These are phyloP conservation scores for Brenthis hecate DNA, from an alignment of 2,888 invertebrate genomes.

Conservation along the genomic window DNA sequence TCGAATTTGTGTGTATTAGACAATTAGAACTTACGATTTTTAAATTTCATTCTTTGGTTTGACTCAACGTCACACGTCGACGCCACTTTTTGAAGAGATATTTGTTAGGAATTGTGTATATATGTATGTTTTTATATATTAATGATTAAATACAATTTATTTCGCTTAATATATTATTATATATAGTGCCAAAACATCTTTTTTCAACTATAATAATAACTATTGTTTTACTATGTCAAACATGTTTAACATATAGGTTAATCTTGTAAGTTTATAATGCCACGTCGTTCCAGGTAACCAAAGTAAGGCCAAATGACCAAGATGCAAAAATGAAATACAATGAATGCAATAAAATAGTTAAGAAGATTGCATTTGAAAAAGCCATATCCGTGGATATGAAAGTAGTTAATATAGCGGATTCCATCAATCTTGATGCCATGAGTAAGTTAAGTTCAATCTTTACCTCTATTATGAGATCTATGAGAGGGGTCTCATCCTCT, in stretches of 20 bases:
- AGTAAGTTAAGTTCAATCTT: slow-evolving; percentile 80
- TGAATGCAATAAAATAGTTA: slow-evolving; percentile 98
- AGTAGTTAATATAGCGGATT: slow-evolving; percentile 93
- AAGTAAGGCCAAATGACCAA: slow-evolving; percentile 95
- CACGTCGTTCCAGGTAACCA: slow-evolving; percentile 86
- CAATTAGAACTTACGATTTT: too few species aligned
- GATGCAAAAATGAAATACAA: slow-evolving; percentile 95
- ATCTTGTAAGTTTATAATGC: slow-evolving; percentile 11
- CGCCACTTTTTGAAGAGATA: too few species aligned
- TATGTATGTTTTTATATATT: too few species aligned
- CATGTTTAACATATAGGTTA: neutral
- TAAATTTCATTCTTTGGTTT: too few species aligned
- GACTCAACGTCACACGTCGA: too few species aligned
- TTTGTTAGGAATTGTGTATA: too few species aligned
- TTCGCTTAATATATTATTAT: too few species aligned
- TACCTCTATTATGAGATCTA: too few species aligned
- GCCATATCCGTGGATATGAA: slow-evolving; percentile 97
- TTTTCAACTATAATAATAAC: too few species aligned
- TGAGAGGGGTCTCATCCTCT: neutral
- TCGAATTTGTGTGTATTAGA: too few species aligned
- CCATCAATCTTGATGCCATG: slow-evolving; percentile 94
- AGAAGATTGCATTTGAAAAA: slow-evolving; percentile 96
- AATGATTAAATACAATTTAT: too few species aligned
- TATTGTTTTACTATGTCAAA: neutral
- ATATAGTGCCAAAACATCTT: too few species aligned